A percentile compares a stretch with the other conserved stretches of the same genome.
phyloP scores from a whole-genome alignment of 2,797 vertebrate species.

The Orestias chungarensis region DNA sequence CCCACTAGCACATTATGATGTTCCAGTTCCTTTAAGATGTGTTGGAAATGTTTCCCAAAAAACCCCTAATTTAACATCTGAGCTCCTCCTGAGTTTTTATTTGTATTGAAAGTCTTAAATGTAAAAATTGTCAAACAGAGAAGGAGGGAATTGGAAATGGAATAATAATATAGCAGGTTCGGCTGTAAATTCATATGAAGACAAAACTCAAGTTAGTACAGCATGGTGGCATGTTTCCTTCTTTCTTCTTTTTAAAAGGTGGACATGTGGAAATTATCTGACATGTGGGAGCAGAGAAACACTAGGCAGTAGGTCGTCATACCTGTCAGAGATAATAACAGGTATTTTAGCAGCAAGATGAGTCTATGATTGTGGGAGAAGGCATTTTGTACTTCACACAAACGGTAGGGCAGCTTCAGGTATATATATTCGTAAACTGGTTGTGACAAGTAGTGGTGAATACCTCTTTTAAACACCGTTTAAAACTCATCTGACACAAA shows the following conservation, averaged over 20 bases:
- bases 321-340: slow-evolving; percentile 68
- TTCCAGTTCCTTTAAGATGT: too few species aligned
- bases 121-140: neutral
- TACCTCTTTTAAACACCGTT: slow-evolving; percentile 50
- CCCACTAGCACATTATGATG: neutral
- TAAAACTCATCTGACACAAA: slow-evolving; percentile 66
- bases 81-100: neutral
- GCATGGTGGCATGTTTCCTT: slow-evolving; percentile 47
- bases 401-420: slow-evolving; percentile 29
- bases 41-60: too few species aligned
- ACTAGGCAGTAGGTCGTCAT: slow-evolving; percentile 57
- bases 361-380: slow-evolving; percentile 52
- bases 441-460: slow-evolving; percentile 63
- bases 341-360: slow-evolving; percentile 54
- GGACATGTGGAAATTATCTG: slow-evolving; percentile 54
- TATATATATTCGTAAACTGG: slow-evolving; percentile 55
- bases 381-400: slow-evolving; percentile 41
- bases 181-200: slow-evolving; percentile 38
- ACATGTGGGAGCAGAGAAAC: slow-evolving; percentile 34
- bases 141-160: slow-evolving; percentile 59
- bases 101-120: neutral
- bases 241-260: slow-evolving; percentile 29
- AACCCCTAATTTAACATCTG: neutral
- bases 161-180: slow-evolving; percentile 59
- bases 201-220: slow-evolving; percentile 28